Evolutionary conservation across 2,888 invertebrate species (phyloP), one percentile per base, ranked within the genome.

Genomic region (Cabera pusaria): DNA sequence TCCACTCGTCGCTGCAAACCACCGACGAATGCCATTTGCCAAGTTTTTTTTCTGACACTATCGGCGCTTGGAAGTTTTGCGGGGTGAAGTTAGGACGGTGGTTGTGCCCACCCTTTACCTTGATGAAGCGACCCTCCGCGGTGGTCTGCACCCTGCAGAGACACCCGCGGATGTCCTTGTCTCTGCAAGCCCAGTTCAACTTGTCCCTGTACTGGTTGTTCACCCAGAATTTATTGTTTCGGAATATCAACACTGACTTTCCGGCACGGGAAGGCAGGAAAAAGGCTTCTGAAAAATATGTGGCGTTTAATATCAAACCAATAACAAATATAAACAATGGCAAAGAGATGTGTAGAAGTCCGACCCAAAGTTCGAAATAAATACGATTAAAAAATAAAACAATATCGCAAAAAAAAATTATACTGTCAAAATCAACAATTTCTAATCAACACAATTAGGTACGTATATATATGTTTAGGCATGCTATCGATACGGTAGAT

Each of bases 111-210:
- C 87, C 85, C 36, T 84, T 85, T 36, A 85, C 54, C 19, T 81
- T 73, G 14, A 88, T 68, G 52, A 88, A 84, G 17, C 73, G 72
- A 1, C 88, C 88, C 9, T 84, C 79, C 52, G 80, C 52, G n/a
- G 84, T 82, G n/a, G 88, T 88, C 59, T 88, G 88, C 6, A 88
- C 86, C 44, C 88, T 68, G 48, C 88, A 88, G 9, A 86, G 58
- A 44, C 88, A 88, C 7, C 82, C 80, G 36, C 56, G 74, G 4
- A 72, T 64, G 47, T 88, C 87, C 59, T 88, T 88, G 52, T 88
- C 87, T 6, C 85, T 74, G 43, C 88, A 88, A 6, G 88, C 88
- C 88, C 88, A 88, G 57, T 88, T 88, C 49, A 88, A 45, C 52
- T 87, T 88, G 38, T 74, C 75, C 1, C 86, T 65, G 46, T 88